Percentiles rank a stretch among this genome's conserved stretches.
These are phyloP conservation scores for Drosophila kohkoa DNA, from an alignment of 1,140 invertebrate species.

Conservation along the genomic window DNA sequence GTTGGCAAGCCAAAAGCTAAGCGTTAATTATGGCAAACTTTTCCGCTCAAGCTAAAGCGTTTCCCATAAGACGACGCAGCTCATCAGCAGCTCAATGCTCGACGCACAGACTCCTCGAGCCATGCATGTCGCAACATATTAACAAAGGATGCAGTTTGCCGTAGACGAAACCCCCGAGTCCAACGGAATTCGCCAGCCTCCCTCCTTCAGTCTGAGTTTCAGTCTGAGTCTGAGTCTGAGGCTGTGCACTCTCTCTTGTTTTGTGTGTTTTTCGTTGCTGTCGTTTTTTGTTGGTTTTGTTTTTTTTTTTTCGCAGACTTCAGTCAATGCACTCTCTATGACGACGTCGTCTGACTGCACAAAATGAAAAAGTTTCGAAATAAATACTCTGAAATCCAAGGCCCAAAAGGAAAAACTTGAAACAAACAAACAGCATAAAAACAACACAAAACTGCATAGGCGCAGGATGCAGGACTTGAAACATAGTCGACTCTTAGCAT, in stretches of 20 bases:
- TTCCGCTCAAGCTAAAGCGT: constrained; percentile 59
- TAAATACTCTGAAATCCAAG: constrained; percentile 71
- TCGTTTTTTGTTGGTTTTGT: constrained; percentile 40
- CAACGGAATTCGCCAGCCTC: neutral
- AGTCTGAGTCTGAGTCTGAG: constrained; percentile 6
- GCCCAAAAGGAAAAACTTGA: constrained; percentile 75
- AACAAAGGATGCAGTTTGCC: constrained; percentile 76
- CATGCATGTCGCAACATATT: constrained; percentile 75
- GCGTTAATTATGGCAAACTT: constrained; percentile 77
- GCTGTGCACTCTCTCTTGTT: constrained; percentile 20
- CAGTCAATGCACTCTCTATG: constrained; percentile 83
- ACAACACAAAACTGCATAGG: constrained; percentile 33
- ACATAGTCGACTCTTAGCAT: neutral
- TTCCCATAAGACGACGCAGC: constrained; percentile 69
- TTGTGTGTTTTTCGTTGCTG: constrained; percentile 55
- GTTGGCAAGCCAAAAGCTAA: constrained; percentile 52
- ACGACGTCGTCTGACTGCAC: constrained; percentile 77
- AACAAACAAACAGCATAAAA: constrained; percentile 53
- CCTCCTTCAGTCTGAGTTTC: constrained; percentile 27
- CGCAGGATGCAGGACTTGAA: neutral
- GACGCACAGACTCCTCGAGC: constrained; percentile 14
- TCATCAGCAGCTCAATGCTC: constrained; percentile 52
- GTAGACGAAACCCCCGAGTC: constrained; percentile 19
- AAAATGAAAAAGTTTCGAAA: constrained; percentile 81
- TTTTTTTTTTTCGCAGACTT: constrained; percentile 59